Evolutionary conservation across 2,797 vertebrate species (phyloP).

Genomic region (Siniperca scherzeri): DNA sequence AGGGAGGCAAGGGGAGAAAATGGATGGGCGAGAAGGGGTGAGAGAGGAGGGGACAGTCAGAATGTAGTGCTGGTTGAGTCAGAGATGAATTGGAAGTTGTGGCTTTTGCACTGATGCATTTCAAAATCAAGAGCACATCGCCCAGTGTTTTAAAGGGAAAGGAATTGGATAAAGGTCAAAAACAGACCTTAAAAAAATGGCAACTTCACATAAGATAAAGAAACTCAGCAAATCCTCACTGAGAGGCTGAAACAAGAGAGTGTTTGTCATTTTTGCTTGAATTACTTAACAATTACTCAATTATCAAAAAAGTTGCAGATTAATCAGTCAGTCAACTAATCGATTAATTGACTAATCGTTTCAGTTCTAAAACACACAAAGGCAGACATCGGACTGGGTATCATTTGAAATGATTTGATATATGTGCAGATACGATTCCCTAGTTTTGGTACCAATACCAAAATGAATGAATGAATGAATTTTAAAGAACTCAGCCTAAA

Average conservation of each 20-base stretch:
- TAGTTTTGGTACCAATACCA: too few relatives aligned
- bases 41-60: background rate
- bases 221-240: background rate
- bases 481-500: too few relatives aligned
- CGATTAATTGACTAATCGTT: too few relatives aligned
- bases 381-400: too few relatives aligned
- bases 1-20: background rate
- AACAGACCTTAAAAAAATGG: background rate
- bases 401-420: too few relatives aligned
- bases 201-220: background rate
- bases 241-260: background rate
- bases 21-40: too few relatives aligned
- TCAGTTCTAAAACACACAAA: too few relatives aligned
- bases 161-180: background rate
- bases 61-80: too few relatives aligned
- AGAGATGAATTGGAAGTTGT: background rate
- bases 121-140: background rate
- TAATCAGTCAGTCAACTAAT: background rate
- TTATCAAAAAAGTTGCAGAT: background rate
- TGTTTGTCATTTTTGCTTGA: background rate
- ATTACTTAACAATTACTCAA: background rate
- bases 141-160: background rate
- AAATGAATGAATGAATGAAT: too few relatives aligned
- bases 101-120: background rate
- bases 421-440: too few relatives aligned